These are phyloP conservation scores for Spermophilus dauricus DNA, from an alignment of 2,113 vertebrate species.

Conservation along the genomic window DNA sequence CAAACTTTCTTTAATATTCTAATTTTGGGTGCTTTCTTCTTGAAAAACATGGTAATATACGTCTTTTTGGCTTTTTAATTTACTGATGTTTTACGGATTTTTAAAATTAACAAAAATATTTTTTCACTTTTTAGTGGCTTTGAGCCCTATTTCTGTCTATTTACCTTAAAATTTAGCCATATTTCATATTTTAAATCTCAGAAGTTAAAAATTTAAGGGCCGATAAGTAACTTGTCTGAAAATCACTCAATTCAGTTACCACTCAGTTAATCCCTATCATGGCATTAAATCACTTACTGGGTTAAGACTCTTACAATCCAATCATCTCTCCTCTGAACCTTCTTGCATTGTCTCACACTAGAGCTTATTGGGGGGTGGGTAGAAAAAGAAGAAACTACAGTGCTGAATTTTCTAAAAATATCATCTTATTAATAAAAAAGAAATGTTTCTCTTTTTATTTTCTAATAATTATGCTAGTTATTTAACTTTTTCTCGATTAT, in stretches of 20 bases:
- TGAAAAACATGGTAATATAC: neutral
- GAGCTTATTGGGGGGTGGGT: too few relatives aligned
- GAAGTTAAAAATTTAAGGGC: neutral
- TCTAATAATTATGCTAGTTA: neutral
- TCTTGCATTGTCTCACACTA: too few relatives aligned
- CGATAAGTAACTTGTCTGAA: too few relatives aligned
- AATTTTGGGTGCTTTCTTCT: neutral
- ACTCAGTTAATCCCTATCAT: too few relatives aligned
- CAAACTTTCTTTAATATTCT: neutral
- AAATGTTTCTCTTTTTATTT: neutral
- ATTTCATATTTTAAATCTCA: neutral
- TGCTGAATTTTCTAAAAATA: neutral
- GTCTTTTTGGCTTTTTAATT: neutral
- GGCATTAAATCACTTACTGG: too few relatives aligned
- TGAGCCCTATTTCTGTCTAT: neutral
- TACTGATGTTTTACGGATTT: neutral
- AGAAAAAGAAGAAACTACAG: neutral
- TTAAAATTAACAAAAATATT: neutral
- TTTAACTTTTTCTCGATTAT: neutral
- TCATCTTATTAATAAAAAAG: neutral
- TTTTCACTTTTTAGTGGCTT: neutral
- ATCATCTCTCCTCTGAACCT: too few relatives aligned
- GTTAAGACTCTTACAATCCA: too few relatives aligned
- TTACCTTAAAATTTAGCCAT: neutral
- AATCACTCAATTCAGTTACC: too few relatives aligned